Percentiles rank a stretch among this genome's conserved stretches.
Evolutionary conservation across 1,140 invertebrate species (phyloP).

Genomic region (Papilio aristodemus): DNA sequence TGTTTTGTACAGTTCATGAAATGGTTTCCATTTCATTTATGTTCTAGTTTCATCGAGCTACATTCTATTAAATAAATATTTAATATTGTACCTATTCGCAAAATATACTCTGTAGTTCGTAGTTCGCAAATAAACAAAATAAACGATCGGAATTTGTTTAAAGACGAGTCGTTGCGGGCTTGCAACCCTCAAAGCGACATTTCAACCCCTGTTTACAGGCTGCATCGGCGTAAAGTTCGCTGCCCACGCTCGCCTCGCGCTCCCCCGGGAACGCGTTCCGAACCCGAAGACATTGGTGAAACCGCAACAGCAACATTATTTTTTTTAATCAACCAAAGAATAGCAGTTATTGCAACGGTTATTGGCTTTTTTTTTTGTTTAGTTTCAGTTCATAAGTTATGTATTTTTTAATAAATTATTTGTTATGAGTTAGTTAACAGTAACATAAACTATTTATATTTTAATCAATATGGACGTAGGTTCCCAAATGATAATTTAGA

Average conservation of each 20-base stretch:
- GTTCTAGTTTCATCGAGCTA: no score
- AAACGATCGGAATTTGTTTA: not conserved
- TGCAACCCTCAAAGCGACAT: not conserved
- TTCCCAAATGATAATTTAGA: not conserved
- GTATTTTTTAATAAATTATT: no score
- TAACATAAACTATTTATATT: not conserved
- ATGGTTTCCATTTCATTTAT: not conserved
- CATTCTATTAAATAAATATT: no score
- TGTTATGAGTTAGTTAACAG: no score
- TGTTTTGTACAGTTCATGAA: not conserved
- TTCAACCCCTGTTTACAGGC: constrained; percentile 11
- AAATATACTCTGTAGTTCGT: no score
- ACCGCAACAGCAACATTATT: constrained; percentile 16
- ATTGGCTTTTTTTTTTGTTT: not conserved
- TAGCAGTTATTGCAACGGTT: not conserved
- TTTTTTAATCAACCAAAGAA: not conserved
- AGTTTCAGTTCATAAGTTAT: not conserved
- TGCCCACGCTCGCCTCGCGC: not conserved
- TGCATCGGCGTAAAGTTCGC: not conserved
- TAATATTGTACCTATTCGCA: no score
- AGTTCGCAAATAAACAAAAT: not conserved
- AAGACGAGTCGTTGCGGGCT: not conserved
- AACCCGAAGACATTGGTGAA: not conserved
- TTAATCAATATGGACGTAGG: not conserved
- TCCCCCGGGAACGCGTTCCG: constrained; percentile 11